Conservation (phyloP, 1,140 invertebrate species). For the Calliphora vicina region DNA sequence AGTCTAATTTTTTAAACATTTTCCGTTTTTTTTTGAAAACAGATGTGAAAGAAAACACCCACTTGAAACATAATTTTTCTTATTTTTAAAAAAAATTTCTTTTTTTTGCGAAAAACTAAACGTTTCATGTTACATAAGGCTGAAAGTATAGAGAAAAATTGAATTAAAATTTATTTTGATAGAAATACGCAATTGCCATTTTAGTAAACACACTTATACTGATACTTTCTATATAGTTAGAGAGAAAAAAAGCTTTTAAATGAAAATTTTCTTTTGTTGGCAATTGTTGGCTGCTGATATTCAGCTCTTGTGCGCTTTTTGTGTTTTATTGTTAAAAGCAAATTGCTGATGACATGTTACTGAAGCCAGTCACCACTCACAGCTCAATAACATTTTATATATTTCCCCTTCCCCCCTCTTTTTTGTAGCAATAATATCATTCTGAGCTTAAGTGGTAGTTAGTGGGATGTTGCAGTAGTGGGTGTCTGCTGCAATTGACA, state of each 20-base stretch:
- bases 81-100: background rate
- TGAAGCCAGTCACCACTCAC: no score
- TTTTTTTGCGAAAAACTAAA: background rate
- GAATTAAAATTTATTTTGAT: constrained; percentile 15
- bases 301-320: no score
- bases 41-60: background rate
- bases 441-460: background rate
- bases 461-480: background rate
- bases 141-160: background rate
- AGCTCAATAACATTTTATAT: background rate
- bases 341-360: constrained; percentile 9
- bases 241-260: constrained; percentile 1
- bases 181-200: background rate
- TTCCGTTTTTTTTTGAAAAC: background rate
- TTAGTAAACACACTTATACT: background rate
- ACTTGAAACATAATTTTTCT: constrained; percentile 9
- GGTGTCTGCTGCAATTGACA: background rate
- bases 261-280: background rate
- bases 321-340: background rate
- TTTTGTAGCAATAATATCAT: background rate
- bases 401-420: background rate
- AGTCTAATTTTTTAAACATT: background rate
- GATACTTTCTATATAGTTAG: background rate
- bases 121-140: background rate
- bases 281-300: background rate